Evolutionary conservation across 2,888 invertebrate genomes (phyloP), one percentile per base, ranked within the genome.

Genomic region (Polyommatus icarus): DNA sequence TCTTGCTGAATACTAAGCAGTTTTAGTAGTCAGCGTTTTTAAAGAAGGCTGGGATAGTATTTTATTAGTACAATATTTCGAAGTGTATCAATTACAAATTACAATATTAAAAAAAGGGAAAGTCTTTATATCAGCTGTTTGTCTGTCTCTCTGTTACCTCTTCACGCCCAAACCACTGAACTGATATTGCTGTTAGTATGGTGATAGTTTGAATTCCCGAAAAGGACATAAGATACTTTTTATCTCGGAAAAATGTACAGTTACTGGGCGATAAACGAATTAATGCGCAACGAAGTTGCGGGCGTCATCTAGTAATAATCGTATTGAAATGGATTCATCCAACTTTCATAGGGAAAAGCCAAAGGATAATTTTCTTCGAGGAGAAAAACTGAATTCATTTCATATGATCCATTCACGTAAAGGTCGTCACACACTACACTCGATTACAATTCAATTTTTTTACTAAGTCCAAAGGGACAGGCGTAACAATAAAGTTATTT

Each of bases 311-410:
- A 10, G 10, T 46, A 46, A 46, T 46, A 61, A 61, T 24, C 3
- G 5, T 61, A 61, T 12, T 20, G 1, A 61, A 61, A 29, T 61
- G 12, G 12, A 61, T 61, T 29, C 24, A 61, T 24, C 12, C 24
- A 61, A 61, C 12, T 61, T 61, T 61, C 61, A 29, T 29, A 61
- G 3, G 61, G 24, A 4, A 59, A 59, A 59, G n/a, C 57, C n/a
- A n/a, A 59, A 10, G 59, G 59, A 59, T 59, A 24, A 24, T 61
- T 61, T 61, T 24, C 12, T 61, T 61, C 61, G 61, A 61, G 10
- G 61, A 24, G 24, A 61, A 24, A 61, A 61, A 59, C 59, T 24
- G 59, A 61, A 61, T 61, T 61, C 12, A 61, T 61, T 61, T 61
- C 24, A 61, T 3, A 24, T 61, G 12, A 24, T 24, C 61, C 61